These are phyloP conservation scores for Eulimnadia texana DNA, from an alignment of 1,140 invertebrate species.

Conservation along the genomic window DNA sequence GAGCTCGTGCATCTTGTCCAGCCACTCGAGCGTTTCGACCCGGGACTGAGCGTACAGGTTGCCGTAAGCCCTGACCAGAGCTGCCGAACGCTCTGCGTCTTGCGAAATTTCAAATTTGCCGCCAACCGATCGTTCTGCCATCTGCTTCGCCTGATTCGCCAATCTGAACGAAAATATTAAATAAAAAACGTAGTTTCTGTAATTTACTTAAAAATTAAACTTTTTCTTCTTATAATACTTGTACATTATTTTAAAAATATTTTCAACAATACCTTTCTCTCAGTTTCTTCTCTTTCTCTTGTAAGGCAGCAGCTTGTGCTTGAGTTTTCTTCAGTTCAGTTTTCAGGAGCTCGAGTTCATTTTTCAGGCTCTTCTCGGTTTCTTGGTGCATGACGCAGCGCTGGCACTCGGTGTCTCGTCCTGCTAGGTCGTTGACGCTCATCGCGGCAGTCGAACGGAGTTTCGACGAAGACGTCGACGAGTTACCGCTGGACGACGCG, in stretches of 20 bases:
- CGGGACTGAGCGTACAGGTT: constrained; percentile 69
- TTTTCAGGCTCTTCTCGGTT: constrained; percentile 24
- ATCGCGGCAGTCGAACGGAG: background rate
- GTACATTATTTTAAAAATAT: too few relatives aligned
- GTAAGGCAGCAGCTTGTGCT: constrained; percentile 31
- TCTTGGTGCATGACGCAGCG: background rate
- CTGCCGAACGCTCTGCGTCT: constrained; percentile 24
- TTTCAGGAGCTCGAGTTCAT: constrained; percentile 34
- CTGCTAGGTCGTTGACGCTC: background rate
- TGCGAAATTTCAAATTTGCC: constrained; percentile 7
- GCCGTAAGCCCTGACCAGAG: constrained; percentile 60
- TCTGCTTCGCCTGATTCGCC: constrained; percentile 28
- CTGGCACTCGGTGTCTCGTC: background rate
- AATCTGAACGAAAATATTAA: too few relatives aligned
- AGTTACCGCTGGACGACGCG: constrained; percentile 2
- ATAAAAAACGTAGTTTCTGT: background rate
- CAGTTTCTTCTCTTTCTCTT: constrained; percentile 32
- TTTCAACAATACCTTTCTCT: constrained; percentile 32
- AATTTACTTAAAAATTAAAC: constrained; percentile 12
- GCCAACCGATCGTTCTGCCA: constrained; percentile 22
- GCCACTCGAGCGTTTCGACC: constrained; percentile 65
- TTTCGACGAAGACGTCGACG: constrained; percentile 1
- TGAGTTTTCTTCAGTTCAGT: constrained; percentile 33
- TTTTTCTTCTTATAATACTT: too few relatives aligned
- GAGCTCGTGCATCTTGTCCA: constrained; percentile 60